phyloP scores from a whole-genome alignment of 2,113 vertebrate species.

The Himantopus leucocephalus region DNA sequence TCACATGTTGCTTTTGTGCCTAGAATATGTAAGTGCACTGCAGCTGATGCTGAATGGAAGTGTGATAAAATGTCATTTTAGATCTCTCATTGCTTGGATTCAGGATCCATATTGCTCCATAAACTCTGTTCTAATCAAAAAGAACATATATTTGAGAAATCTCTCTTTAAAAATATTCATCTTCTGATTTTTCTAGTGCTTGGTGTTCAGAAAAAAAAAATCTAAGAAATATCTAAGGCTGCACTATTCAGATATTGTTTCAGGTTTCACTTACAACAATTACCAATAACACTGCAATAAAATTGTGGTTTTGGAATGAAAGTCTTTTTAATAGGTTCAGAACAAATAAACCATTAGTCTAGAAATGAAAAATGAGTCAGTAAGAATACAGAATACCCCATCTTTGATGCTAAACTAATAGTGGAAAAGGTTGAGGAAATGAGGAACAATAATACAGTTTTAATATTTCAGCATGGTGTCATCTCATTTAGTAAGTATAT shows the following conservation, averaged over 20 bases:
- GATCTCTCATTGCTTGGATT: neutral
- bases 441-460: neutral
- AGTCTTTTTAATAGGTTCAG: neutral
- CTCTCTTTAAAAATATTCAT: neutral
- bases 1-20: neutral
- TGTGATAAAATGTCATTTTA: neutral
- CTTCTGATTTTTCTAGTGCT: neutral
- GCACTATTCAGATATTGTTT: neutral
- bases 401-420: neutral
- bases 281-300: neutral
- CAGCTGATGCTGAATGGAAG: neutral
- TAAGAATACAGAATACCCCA: neutral
- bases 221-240: neutral
- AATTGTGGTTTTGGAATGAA: neutral
- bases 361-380: neutral
- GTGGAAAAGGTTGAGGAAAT: neutral
- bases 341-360: neutral
- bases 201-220: neutral
- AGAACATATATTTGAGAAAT: neutral
- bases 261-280: neutral
- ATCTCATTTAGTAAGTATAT: neutral
- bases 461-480: neutral
- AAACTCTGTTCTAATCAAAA: neutral
- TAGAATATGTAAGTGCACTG: neutral
- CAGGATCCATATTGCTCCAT: neutral